phyloP scores from a whole-genome alignment of 2,113 vertebrate genomes.

The Indri indri region DNA sequence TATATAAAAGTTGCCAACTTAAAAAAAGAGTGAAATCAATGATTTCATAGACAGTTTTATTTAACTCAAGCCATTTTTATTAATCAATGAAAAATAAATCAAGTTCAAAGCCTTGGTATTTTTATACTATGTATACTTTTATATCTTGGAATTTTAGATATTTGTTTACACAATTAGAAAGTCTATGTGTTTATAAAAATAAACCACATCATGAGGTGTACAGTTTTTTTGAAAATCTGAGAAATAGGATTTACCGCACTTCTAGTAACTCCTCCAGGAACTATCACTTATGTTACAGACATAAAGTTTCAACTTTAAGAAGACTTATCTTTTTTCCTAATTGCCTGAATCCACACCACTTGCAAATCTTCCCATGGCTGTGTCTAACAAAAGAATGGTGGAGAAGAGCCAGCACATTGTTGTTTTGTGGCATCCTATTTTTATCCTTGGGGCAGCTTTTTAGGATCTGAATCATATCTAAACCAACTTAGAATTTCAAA shows the following conservation, averaged over 20 bases:
- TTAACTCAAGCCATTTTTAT: constrained; percentile 61
- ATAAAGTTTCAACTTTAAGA: background rate
- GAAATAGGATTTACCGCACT: background rate
- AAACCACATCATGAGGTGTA: background rate
- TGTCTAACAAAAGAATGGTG: constrained; percentile 12
- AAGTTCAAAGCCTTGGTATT: constrained; percentile 29
- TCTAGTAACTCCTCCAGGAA: background rate
- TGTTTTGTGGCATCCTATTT: background rate
- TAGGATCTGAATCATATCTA: background rate
- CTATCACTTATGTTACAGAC: background rate
- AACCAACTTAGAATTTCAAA: background rate
- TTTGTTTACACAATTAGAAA: constrained; percentile 23
- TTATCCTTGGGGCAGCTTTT: background rate
- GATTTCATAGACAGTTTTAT: constrained; percentile 49
- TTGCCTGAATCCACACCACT: background rate
- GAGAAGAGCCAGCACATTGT: background rate
- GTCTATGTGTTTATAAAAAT: constrained; percentile 43
- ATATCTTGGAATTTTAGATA: constrained; percentile 32
- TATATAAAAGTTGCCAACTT: constrained; percentile 32
- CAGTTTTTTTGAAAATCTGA: background rate
- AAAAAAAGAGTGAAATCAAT: constrained; percentile 35
- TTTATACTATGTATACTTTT: background rate
- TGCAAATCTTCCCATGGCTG: background rate
- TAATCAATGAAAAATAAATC: constrained; percentile 28
- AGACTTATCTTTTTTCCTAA: background rate